Conservation (phyloP, 2,888 invertebrate genomes). For the Malthinus seriepunctatus region DNA sequence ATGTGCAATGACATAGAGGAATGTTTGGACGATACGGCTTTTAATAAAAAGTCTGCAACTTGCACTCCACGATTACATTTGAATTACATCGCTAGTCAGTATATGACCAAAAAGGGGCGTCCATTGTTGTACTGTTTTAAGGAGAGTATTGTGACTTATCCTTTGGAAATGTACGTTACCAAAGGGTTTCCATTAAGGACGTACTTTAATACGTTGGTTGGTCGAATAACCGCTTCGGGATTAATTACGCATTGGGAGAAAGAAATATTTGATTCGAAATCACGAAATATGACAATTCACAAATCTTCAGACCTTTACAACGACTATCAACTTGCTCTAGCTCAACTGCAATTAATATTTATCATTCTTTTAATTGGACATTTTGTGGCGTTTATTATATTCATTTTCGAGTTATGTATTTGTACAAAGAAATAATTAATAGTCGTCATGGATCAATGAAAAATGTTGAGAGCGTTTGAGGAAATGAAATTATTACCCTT, state of each 20-base stretch:
- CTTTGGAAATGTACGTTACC: conserved; percentile 45
- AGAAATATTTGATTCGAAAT: conserved; percentile 31
- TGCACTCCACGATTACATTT: conserved; percentile 42
- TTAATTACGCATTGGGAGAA: conserved; percentile 38
- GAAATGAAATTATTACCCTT: too few species aligned
- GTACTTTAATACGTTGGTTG: conserved; percentile 39
- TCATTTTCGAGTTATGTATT: conserved; percentile 17
- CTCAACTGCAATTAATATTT: conserved; percentile 13
- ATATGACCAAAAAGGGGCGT: conserved; percentile 35
- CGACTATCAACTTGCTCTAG: conserved; percentile 1
- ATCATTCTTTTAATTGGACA: conserved; percentile 13
- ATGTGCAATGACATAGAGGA: conserved; percentile 32
- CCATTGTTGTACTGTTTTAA: conserved; percentile 40
- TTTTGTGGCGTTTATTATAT: conserved; percentile 11
- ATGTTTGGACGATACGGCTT: conserved; percentile 38
- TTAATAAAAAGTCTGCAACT: conserved; percentile 36
- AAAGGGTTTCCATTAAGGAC: conserved; percentile 46
- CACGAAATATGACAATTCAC: background rate
- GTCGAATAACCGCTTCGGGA: conserved; percentile 43
- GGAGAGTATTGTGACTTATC: conserved; percentile 42
- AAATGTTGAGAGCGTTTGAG: too few species aligned
- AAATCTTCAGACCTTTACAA: background rate
- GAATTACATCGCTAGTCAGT: conserved; percentile 39
- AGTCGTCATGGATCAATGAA: too few species aligned
- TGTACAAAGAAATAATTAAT: too few species aligned